These are phyloP conservation scores for Helobdella robusta DNA, from an alignment of 2,888 invertebrate species.

Conservation along the genomic window DNA sequence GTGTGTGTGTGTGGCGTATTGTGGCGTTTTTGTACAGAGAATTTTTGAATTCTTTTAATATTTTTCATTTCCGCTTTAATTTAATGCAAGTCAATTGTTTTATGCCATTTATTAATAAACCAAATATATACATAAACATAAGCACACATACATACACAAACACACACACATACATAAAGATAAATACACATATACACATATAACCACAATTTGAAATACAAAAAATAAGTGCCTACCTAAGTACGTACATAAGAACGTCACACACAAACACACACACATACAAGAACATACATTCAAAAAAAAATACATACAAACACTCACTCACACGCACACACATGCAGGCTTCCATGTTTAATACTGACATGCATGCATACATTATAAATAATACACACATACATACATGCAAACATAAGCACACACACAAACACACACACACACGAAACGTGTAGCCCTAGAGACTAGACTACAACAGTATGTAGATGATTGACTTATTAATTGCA, in stretches of 20 bases:
- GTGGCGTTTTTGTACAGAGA: too few relatives aligned
- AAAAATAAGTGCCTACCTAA: background rate
- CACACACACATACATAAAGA: background rate
- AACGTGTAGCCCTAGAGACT: too few relatives aligned
- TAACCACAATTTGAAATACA: background rate
- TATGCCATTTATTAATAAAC: too few relatives aligned
- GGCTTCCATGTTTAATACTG: background rate
- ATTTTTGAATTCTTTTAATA: too few relatives aligned
- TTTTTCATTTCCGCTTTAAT: too few relatives aligned
- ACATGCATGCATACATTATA: background rate
- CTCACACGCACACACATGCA: background rate
- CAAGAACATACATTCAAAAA: background rate
- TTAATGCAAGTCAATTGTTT: too few relatives aligned
- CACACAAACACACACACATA: conserved; percentile 1
- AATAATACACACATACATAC: background rate
- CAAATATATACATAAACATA: background rate
- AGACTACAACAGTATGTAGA: too few relatives aligned
- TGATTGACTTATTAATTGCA: too few relatives aligned
- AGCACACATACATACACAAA: background rate
- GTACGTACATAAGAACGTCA: background rate
- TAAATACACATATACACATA: background rate
- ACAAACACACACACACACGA: background rate
- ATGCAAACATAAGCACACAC: background rate
- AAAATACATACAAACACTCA: background rate
- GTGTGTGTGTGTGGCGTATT: too few relatives aligned